phyloP scores from a whole-genome alignment of 2,888 invertebrate genomes.

The Panorpa germanica region DNA sequence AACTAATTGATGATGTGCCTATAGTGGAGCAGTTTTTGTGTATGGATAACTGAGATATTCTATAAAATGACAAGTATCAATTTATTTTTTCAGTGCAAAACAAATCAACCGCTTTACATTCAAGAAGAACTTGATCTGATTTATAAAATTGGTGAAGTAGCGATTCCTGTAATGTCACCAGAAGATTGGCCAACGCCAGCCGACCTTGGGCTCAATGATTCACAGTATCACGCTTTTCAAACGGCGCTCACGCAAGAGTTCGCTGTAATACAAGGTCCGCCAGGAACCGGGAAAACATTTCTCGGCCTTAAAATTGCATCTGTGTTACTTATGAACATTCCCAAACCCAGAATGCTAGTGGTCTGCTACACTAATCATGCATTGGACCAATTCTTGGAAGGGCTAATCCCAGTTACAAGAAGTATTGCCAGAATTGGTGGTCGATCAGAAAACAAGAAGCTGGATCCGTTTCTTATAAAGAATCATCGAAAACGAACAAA shows the following conservation, averaged over 20 bases:
- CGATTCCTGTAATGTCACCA: conserved; percentile 14
- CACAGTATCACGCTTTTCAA: conserved; percentile 46
- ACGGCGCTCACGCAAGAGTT: conserved; percentile 52
- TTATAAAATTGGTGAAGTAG: no score
- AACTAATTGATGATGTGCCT: no score
- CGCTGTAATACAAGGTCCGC: conserved; percentile 69
- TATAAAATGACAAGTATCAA: background rate
- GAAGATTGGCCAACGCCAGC: conserved; percentile 27
- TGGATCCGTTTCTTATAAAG: conserved; percentile 33
- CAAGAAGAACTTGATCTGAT: no score
- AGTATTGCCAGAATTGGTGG: conserved; percentile 49
- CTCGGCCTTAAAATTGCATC: conserved; percentile 57
- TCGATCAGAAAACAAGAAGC: conserved; percentile 36
- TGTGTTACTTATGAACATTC: conserved; percentile 42
- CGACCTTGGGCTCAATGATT: conserved; percentile 35
- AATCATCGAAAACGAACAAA: no score
- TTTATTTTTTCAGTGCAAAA: conserved; percentile 11
- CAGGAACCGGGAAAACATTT: conserved; percentile 75
- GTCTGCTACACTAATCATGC: conserved; percentile 78
- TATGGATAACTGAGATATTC: background rate
- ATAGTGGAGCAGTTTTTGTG: background rate
- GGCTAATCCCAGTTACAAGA: conserved; percentile 34
- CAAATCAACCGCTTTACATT: no score
- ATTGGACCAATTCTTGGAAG: conserved; percentile 68
- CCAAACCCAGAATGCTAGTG: conserved; percentile 39